Base-by-base conservation (phyloP, 2,113 vertebrate genomes). In the Nipponia nippon region DNA sequence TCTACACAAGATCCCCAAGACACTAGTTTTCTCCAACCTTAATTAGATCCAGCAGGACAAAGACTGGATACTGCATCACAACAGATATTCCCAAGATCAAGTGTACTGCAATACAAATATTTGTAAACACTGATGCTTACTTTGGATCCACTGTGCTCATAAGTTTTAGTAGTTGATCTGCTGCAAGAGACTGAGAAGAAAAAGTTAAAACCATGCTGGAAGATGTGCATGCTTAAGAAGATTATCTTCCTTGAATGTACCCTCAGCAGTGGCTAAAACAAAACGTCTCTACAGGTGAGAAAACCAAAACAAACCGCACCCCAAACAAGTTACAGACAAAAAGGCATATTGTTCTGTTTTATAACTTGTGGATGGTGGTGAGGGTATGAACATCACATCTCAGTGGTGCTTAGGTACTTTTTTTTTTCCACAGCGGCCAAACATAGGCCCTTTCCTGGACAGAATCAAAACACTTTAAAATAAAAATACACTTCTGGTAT, bases 141-240 rank as follows among this genome's bases (percentile, higher is more conserved):
- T 99, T 99, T 90, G 99, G 99, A 98, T 99, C 99, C 97, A 99
- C 99, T 83, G 99, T 99, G 95, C 99, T 99, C 99, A 99, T 99
- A 67, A 99, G 99, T 96, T 99, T 99, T 86, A 99, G 98, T 72
- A 99, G 98, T 69, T 99, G 99, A 98, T 99, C 99, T 93, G 99
- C 99, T 56, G 99, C 99, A 77, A 99, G 98, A 96, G 99, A 99
- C 99, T 99, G 90, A 95, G 44, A 93, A 29, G 94, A 8, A 10
- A 55, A 69, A 40, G 34, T 69, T 38, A 21, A 19, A 86, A 19
- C 0, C n/a, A 61, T 3, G 30, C 14, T 81, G 44, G 80, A n/a
- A 76, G 77, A 18, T 2, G 19, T 0, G 5, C 3, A 7, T 16
- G 40, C n/a, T 69, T 34, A 6, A 84, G 53, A 53, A 8, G 13